These are phyloP conservation scores for Trichogramma pretiosum DNA, from an alignment of 1,140 invertebrate genomes.

Conservation along the genomic window DNA sequence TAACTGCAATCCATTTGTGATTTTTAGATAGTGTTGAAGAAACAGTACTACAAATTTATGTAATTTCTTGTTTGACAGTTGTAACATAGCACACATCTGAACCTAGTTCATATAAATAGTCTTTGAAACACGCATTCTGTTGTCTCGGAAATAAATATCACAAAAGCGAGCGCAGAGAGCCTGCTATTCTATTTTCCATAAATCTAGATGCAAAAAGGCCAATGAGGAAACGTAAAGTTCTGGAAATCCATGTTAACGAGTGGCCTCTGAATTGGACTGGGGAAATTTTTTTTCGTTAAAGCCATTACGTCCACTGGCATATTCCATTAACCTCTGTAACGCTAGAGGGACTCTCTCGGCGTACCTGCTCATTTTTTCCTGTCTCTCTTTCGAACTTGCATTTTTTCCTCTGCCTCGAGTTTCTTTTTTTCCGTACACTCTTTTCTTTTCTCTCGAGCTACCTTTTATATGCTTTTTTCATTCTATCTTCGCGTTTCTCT, in stretches of 20 bases:
- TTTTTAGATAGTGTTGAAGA: too few species aligned
- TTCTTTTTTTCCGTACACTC: neutral
- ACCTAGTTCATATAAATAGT: too few species aligned
- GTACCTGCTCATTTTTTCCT: neutral
- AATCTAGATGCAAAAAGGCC: neutral
- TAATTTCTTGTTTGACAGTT: too few species aligned
- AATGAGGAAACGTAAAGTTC: neutral
- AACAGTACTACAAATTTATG: too few species aligned
- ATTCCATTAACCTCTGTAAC: conserved; percentile 7
- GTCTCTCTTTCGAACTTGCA: neutral
- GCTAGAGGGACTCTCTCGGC: neutral
- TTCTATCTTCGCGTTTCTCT: neutral
- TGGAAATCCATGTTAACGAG: conserved; percentile 1
- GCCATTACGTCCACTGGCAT: conserved; percentile 8
- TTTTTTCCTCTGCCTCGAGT: neutral
- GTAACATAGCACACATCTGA: too few species aligned
- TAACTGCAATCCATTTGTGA: too few species aligned
- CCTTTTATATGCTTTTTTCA: neutral
- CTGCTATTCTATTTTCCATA: too few species aligned
- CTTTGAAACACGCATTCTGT: too few species aligned
- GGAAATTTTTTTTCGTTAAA: conserved; percentile 12
- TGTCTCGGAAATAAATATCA: too few species aligned
- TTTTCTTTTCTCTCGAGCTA: too few species aligned
- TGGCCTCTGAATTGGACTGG: too few species aligned
- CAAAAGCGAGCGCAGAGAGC: too few species aligned